These are phyloP conservation scores for Heliconius hewitsoni DNA, from an alignment of 1,140 invertebrate species.

Conservation along the genomic window DNA sequence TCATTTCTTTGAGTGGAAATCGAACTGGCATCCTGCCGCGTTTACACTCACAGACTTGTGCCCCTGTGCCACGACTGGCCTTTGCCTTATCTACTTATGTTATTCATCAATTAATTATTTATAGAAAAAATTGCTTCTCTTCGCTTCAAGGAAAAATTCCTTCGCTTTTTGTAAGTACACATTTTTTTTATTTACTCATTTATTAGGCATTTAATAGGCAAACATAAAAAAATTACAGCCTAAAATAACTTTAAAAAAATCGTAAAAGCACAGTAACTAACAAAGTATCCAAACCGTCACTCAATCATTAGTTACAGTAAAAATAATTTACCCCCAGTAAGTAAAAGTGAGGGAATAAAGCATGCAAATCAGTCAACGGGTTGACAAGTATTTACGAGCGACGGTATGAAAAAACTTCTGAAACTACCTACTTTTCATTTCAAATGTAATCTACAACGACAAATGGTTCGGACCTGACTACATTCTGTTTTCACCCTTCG, in stretches of 20 bases:
- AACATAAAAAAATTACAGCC: neutral
- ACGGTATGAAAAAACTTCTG: slow-evolving; percentile 61
- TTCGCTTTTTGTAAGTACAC: no score
- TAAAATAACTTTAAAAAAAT: neutral
- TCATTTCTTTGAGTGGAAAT: no score
- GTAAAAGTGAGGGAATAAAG: slow-evolving; percentile 17
- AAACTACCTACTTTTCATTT: slow-evolving; percentile 74
- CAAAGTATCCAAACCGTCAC: neutral
- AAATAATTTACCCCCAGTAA: neutral
- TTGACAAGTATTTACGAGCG: slow-evolving; percentile 68
- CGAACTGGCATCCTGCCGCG: no score
- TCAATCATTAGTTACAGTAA: slow-evolving; percentile 1
- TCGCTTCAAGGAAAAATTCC: no score
- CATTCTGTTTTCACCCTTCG: slow-evolving; percentile 43
- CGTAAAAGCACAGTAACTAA: neutral
- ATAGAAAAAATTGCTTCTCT: no score
- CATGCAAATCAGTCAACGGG: slow-evolving; percentile 63
- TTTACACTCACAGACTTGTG: no score
- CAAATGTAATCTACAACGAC: slow-evolving; percentile 69
- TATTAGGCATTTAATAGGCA: no score
- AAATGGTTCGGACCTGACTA: slow-evolving; percentile 72
- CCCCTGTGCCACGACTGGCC: no score
- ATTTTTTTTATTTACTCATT: no score
- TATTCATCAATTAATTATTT: no score
- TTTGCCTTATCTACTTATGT: no score